Evolutionary conservation across 2,888 invertebrate genomes (phyloP), one percentile per base, ranked within the genome.

Genomic region (Teleiodes luculella): DNA sequence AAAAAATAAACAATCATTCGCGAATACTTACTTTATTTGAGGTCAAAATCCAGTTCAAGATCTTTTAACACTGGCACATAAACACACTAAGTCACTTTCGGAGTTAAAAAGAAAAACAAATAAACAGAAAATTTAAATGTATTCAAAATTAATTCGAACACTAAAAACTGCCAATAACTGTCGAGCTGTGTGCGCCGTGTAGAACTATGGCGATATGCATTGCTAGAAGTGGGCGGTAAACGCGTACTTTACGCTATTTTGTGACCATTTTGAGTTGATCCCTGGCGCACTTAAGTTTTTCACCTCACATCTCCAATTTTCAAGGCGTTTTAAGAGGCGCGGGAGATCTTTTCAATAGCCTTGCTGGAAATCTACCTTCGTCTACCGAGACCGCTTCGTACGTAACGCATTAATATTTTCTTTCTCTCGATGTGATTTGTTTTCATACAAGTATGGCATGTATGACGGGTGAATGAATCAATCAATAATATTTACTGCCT

Each of bases 201-300:
- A 70, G 71, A 76, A 76, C 78, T 75, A 76, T 74, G 70, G 72
- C 78, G 76, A 66, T 78, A 76, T 79, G 77, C 72, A 74, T 59
- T 58, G 54, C 52, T 63, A 62, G 68, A 66, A 66, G 72, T 70
- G 72, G 70, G 68, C 74, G 76, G 73, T 67, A 78, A 71, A 46
- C 53, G 46, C 45, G 18, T 33, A 45, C 50, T 83, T 82, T 78
- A 80, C 80, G 70, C 75, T 7, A 64, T 67, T 70, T 59, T 49
- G 49, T 50, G 59, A 63, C 84, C 76, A 78, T 57, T 72, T 64
- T 68, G 67, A 14, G 10, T 52, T 64, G 81, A 73, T 50, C 79
- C 63, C 58, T 63, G 55, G n/a, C 47, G 58, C 53, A 62, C 59
- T 60, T 61, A 56, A 52, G 51, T 53, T 52, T 56, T 50, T 55